A percentile compares a stretch with the other conserved stretches of the same genome.
These are phyloP conservation scores for Apogon talboti DNA, from an alignment of 2,797 vertebrate genomes.

Conservation along the genomic window DNA sequence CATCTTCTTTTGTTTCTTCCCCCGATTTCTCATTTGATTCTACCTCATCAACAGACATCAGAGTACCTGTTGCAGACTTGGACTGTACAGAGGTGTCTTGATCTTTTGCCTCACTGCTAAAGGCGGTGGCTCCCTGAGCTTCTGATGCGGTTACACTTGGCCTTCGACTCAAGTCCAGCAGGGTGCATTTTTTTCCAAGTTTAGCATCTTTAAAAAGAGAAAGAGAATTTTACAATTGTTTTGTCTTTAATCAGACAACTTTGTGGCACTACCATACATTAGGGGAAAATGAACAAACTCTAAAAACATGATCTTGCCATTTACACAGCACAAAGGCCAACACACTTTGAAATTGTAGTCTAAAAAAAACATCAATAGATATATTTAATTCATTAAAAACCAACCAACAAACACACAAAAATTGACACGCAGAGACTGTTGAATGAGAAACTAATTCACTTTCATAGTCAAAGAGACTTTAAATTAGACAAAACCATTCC, in stretches of 20 bases:
- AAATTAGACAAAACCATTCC: conserved; percentile 19
- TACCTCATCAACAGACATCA: conserved; percentile 13
- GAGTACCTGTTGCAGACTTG: conserved; percentile 49
- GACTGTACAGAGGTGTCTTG: conserved; percentile 62
- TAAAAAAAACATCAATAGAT: conserved; percentile 12
- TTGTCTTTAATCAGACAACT: background rate
- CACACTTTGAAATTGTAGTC: background rate
- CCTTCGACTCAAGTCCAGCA: conserved; percentile 77
- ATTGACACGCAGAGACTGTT: conserved; percentile 13
- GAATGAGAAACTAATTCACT: conserved; percentile 26
- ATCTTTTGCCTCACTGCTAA: conserved; percentile 62
- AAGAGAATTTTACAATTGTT: background rate
- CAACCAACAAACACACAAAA: conserved; percentile 25
- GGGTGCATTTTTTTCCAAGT: conserved; percentile 72
- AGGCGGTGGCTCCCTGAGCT: conserved; percentile 65
- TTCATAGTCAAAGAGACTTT: conserved; percentile 19
- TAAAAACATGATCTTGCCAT: background rate
- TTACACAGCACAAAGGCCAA: background rate
- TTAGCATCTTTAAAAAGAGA: conserved; percentile 75
- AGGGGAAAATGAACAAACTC: background rate
- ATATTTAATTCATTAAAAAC: background rate
- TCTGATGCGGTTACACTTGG: conserved; percentile 75
- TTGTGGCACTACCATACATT: background rate
- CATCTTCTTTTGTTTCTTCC: conserved; percentile 67
- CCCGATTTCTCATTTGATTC: conserved; percentile 66